Percentiles rank a stretch among this genome's conserved stretches.
phyloP scores from a whole-genome alignment of 2,113 vertebrate genomes.

The Aegotheles bennettii region DNA sequence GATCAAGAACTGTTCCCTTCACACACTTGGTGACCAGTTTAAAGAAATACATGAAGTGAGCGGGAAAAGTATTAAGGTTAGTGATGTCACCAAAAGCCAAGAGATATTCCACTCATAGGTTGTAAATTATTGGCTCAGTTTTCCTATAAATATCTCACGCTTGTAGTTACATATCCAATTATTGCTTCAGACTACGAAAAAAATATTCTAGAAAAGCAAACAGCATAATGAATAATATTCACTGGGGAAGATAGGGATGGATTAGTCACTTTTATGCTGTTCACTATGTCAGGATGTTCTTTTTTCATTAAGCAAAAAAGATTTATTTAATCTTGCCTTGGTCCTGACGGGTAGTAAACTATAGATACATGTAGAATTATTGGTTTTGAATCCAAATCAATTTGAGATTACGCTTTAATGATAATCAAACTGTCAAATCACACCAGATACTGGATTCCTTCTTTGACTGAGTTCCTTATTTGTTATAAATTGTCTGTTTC shows the following conservation, averaged over 20 bases:
- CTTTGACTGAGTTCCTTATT: not conserved
- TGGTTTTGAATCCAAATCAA: not conserved
- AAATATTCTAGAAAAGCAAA: constrained; percentile 36
- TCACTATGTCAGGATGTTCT: constrained; percentile 24
- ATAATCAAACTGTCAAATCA: not conserved
- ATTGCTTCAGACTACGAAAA: constrained; percentile 9
- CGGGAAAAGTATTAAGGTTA: not conserved
- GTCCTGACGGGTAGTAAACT: constrained; percentile 2
- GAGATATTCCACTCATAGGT: not conserved
- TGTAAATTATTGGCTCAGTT: not conserved
- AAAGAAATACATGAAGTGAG: not conserved
- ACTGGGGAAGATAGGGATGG: not conserved
- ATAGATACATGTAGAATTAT: not conserved
- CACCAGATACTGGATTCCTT: not conserved
- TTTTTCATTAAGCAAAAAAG: constrained; percentile 40
- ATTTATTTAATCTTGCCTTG: not conserved
- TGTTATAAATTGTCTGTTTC: not conserved
- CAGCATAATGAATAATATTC: constrained; percentile 47
- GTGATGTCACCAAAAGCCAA: not conserved
- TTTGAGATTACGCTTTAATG: not conserved
- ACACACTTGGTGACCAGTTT: not conserved
- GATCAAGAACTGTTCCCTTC: not conserved
- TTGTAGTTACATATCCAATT: not conserved
- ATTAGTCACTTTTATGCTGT: constrained; percentile 55
- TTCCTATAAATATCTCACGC: not conserved